Evolutionary conservation across 2,113 vertebrate species (phyloP).

Genomic region (Crotalus viridis): DNA sequence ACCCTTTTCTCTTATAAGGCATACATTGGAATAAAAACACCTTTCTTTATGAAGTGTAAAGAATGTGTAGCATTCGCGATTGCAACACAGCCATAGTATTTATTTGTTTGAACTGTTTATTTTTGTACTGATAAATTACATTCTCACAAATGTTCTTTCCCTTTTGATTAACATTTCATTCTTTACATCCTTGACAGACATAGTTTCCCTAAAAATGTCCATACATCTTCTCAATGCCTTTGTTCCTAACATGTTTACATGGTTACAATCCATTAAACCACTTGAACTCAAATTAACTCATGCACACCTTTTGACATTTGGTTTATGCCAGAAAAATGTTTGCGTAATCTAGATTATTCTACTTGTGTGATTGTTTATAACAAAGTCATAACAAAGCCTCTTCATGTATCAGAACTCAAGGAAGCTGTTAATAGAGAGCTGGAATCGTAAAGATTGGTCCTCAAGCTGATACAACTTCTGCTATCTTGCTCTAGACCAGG

Average conservation of each 20-base stretch:
- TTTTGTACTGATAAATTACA: conserved; percentile 34
- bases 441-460: background rate
- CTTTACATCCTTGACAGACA: conserved; percentile 26
- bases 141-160: conserved; percentile 21
- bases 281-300: background rate
- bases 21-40: background rate
- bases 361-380: background rate
- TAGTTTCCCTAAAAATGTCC: conserved; percentile 10
- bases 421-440: background rate
- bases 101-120: conserved; percentile 28
- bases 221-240: conserved; percentile 16
- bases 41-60: background rate
- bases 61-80: background rate
- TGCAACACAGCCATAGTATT: background rate
- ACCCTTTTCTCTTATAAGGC: background rate
- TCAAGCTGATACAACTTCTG: background rate
- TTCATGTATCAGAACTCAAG: background rate
- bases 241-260: conserved; percentile 15
- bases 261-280: conserved; percentile 29
- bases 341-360: conserved; percentile 18
- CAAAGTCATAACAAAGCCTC: background rate
- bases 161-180: conserved; percentile 30
- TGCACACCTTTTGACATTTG: background rate
- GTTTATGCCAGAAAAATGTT: conserved; percentile 3
- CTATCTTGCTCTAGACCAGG: background rate